Evolutionary conservation across 1,140 invertebrate species (phyloP), one percentile per base, ranked within the genome.

Genomic region (Neelides sp.): DNA sequence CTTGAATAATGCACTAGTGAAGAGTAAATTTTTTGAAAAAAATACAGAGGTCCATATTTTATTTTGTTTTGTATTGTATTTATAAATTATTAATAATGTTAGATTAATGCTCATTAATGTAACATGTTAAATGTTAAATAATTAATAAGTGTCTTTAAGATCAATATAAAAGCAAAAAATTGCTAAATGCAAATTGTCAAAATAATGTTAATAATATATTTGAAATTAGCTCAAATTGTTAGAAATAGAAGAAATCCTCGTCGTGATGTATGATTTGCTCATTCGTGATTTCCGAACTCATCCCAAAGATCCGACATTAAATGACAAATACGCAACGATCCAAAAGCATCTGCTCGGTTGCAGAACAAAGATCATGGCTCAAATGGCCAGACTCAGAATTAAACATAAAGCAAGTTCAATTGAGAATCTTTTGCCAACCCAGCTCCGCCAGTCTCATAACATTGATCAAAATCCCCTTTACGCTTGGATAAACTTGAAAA

Each of bases 381-480:
- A 57, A 26, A 43, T 57, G 19, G 54, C 54, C 23, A 30, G 47
- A 12, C 26, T 57, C 1, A 37, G 54, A 30, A 57, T 57, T 12
- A 34, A 52, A 32, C 54, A 57, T 30, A 45, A 57, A 40, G 50
- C 50, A 10, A 48, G 46, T 4, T 39, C 46, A 8, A 12, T 57
- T 1, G 48, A 52, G n/a, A 42, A 49, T 34, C 34, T 57, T 13
- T 24, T 57, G 2, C 54, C 54, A 5, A 42, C 47, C 32, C 48
- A 52, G 17, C 36, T 52, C 3, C 28, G 54, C 13, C 50, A 52
- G 26, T 41, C 41, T 17, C 45, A 52, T 7, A 40, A 52, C 34
- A 52, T 57, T 49, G 54, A 57, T 24, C 46, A 57, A 20, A 57
- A 57, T 46, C 54, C 54, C 5, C 30, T 57, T 4, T 57, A 57